Base-by-base conservation (phyloP, 2,888 invertebrate genomes). In the Phalangium opilio region DNA sequence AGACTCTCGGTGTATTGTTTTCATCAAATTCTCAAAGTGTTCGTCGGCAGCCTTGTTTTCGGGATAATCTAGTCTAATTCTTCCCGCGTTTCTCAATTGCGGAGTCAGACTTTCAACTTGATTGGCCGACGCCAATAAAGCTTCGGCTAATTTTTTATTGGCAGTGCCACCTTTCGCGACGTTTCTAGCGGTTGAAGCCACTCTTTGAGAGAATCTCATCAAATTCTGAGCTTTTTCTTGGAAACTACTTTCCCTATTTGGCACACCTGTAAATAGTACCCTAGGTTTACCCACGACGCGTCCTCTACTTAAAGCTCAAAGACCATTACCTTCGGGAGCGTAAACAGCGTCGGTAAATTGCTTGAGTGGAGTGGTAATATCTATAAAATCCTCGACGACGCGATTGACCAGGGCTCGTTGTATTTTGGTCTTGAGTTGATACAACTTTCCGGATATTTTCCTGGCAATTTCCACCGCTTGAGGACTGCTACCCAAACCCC, bases 321-420 rank as follows among this genome's bases (percentile, higher is more conserved):
- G 44, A 11, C 27, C 15, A 59, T 50, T 60, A 77, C 79, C 85
- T 64, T 78, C 75, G 0, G 84, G 83, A 11, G 81, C 75, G 60
- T 80, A 74, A 3, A 89, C 91, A 1, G 95, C 93, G 55, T 96
- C 96, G 10, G 85, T 84, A 66, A 98, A 90, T 65, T 87, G 89
- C 58, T 95, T 81, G 44, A 98, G 70, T 1, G 98, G 96, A 8
- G 93, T 89, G 19, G 84, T 83, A 40, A 95, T 90, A 65, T 98
- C 96, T 59, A 96, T 87, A 65, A 96, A 98, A 70, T 96, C 93
- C 64, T 95, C 93, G 1, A 96, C 96, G 8, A 96, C 93, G 48
- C 91, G 76, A 64, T 87, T 87, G 0, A 93, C 89, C 2, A 96
- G 79, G 0, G 91, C 91, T 55, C 83, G 83, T 64, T 90, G 89